Evolutionary conservation across 2,888 invertebrate genomes (phyloP).

Genomic region (Gonocerus acuteangulatus): DNA sequence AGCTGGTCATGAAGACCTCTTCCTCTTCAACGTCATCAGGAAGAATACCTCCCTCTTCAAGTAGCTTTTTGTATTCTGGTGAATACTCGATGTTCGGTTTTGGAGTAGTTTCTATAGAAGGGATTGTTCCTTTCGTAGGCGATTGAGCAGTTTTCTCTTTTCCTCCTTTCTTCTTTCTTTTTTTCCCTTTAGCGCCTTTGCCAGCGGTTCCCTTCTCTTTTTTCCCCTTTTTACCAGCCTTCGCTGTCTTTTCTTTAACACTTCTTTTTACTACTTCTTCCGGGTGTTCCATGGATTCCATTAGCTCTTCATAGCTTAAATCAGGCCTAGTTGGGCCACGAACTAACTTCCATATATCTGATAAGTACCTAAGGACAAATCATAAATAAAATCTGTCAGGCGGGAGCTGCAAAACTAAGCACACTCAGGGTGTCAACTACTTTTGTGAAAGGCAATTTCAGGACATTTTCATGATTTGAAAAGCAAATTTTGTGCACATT

Average conservation of each 20-base stretch:
- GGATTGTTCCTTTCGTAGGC: not conserved
- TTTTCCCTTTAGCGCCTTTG: not conserved
- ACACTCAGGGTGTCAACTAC: too few relatives aligned
- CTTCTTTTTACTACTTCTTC: constrained; percentile 5
- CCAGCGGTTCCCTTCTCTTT: not conserved
- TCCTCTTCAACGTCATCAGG: constrained; percentile 39
- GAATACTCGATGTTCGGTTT: constrained; percentile 19
- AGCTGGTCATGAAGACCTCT: constrained; percentile 29
- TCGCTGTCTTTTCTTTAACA: not conserved
- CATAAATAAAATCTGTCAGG: too few relatives aligned
- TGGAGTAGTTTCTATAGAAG: not conserved
- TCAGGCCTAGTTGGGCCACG: constrained; percentile 13
- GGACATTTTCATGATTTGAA: too few relatives aligned
- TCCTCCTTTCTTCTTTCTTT: constrained; percentile 2
- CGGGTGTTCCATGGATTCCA: constrained; percentile 12
- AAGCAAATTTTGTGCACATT: too few relatives aligned
- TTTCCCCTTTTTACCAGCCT: not conserved
- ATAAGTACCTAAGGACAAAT: constrained; percentile 12
- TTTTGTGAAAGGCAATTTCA: too few relatives aligned
- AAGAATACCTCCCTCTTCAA: constrained; percentile 35
- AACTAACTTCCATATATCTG: constrained; percentile 13
- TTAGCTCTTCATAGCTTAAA: constrained; percentile 10
- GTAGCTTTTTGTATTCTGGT: constrained; percentile 32
- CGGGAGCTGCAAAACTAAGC: too few relatives aligned
- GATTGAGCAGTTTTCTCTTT: not conserved